A percentile compares a stretch with the other conserved stretches of the same genome.
Evolutionary conservation across 2,888 invertebrate species (phyloP).

Genomic region (Mycalesis mineus): DNA sequence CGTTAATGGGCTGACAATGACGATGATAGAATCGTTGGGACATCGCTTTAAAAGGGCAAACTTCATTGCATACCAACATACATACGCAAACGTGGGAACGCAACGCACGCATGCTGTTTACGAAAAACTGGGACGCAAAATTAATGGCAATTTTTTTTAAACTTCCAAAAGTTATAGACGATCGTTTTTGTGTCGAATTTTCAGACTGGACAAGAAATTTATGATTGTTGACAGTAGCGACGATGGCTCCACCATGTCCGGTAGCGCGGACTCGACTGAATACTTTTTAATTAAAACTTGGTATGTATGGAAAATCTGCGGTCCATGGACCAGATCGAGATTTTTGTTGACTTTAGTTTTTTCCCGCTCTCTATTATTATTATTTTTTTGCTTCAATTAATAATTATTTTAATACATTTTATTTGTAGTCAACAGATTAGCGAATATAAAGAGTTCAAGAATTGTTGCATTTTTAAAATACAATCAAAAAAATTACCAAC

Average conservation of each 20-base stretch:
- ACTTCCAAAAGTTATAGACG: slow-evolving; percentile 28
- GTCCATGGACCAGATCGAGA: neutral
- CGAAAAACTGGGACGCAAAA: slow-evolving; percentile 20
- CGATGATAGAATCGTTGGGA: no score
- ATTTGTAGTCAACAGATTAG: neutral
- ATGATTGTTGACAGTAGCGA: slow-evolving; percentile 66
- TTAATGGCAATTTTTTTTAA: slow-evolving; percentile 15
- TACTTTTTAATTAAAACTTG: slow-evolving; percentile 64
- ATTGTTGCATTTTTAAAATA: no score
- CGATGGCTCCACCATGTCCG: slow-evolving; percentile 52
- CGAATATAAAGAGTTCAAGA: neutral
- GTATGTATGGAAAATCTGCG: slow-evolving; percentile 54
- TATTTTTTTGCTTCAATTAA: neutral
- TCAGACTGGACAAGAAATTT: slow-evolving; percentile 67
- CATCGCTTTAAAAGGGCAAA: slow-evolving; percentile 15
- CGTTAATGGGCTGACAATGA: no score
- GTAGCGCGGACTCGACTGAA: slow-evolving; percentile 51
- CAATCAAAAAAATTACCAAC: no score
- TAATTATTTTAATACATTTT: neutral
- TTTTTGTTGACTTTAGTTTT: neutral
- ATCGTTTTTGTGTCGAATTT: slow-evolving; percentile 50
- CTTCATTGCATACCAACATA: slow-evolving; percentile 22
- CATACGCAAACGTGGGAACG: slow-evolving; percentile 16
- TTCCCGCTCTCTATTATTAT: neutral
- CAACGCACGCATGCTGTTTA: slow-evolving; percentile 20